Conservation (phyloP, 2,888 invertebrate genomes). For the Ceriagrion tenellum region DNA sequence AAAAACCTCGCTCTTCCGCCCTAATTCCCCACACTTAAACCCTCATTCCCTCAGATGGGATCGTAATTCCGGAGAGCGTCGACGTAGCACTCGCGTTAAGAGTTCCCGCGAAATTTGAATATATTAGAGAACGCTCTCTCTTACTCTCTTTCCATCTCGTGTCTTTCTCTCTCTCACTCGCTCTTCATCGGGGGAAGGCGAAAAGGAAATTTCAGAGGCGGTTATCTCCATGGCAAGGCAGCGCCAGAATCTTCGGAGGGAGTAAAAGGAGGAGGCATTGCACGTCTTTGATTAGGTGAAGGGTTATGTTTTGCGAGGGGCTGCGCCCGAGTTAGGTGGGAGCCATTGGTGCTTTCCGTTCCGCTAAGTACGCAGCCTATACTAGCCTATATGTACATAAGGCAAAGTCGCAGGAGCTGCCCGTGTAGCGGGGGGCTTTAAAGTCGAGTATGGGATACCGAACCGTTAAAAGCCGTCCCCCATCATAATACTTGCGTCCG, state of each 20-base stretch:
- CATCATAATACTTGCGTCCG: too few relatives aligned
- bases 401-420: too few relatives aligned
- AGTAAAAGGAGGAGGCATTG: background rate
- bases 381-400: too few relatives aligned
- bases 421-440: too few relatives aligned
- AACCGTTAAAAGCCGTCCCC: too few relatives aligned
- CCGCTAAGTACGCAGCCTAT: too few relatives aligned
- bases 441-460: too few relatives aligned
- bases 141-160: background rate
- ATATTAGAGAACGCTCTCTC: background rate
- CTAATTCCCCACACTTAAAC: constrained; percentile 56
- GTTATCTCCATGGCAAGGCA: background rate
- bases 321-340: background rate
- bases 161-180: background rate
- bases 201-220: constrained; percentile 33
- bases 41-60: background rate
- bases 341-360: background rate
- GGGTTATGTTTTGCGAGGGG: too few relatives aligned
- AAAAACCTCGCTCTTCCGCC: background rate
- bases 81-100: background rate
- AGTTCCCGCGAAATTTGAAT: constrained; percentile 45
- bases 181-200: background rate
- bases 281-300: background rate
- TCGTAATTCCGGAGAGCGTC: constrained; percentile 15
- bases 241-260: background rate